Evolutionary conservation across 2,888 invertebrate genomes (phyloP), one percentile per base, ranked within the genome.

Genomic region (Prenolepis imparis): DNA sequence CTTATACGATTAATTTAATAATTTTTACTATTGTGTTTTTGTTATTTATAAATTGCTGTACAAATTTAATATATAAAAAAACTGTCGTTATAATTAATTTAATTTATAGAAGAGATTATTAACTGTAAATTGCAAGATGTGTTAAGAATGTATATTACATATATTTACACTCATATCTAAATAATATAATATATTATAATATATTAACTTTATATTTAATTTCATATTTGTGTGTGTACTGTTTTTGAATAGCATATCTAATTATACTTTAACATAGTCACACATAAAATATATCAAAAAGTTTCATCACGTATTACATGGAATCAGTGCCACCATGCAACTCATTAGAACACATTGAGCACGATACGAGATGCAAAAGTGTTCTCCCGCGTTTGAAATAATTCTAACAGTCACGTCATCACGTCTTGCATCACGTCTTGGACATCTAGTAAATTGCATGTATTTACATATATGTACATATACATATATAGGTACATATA

Each of bases 361-460:
- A 68, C 21, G 73, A 55, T 52, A 44, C 12, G 3, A 3, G 36
- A n/a, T 11, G n/a, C 36, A 24, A 66, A 85, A 81, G 87, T 32
- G 52, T 73, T 77, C 15, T 18, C 63, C 36, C 64, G 48, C 55
- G 55, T 85, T 85, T 39, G 39, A 73, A 85, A 57, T 44, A 24
- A 41, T 44, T 59, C 73, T 66, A 64, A 82, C 74, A 55, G 77
- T 57, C 55, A 32, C 15, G 15, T n/a, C 12, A 44, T 67, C 44
- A 39, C 55, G 39, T 61, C 59, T 75, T 18, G 15, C 12, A 44
- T 67, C 44, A 39, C 55, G 39, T 61, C 59, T 75, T 41, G 67
- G 75, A 57, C 64, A 70, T 82, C 52, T 68, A 64, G 64, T 85
- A 81, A 83, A 87, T 87, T 87, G 77, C 70, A 70, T 48, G 5